Percentiles rank a stretch among this genome's conserved stretches.
These are phyloP conservation scores for Botia almorhae DNA, from an alignment of 2,797 vertebrate genomes.

Conservation along the genomic window DNA sequence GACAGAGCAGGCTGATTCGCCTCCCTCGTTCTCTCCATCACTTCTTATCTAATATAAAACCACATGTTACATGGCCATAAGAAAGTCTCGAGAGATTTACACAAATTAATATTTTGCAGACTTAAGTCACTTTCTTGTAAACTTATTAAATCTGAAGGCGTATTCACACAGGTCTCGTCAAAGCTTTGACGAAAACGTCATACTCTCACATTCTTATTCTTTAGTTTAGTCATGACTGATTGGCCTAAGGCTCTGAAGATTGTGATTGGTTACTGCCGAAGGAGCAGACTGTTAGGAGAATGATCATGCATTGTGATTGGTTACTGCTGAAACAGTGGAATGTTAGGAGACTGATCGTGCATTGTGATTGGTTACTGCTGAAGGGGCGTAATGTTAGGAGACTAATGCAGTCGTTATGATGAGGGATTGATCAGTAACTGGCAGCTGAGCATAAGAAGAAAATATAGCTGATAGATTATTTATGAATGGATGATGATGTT, in stretches of 20 bases:
- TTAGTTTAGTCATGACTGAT: slow-evolving; percentile 14
- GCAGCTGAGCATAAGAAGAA: slow-evolving; percentile 16
- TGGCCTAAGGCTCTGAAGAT: not conserved
- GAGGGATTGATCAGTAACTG: slow-evolving; percentile 26
- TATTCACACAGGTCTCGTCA: not conserved
- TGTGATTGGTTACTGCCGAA: not conserved
- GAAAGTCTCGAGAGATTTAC: slow-evolving; percentile 9
- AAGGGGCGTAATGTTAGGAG: slow-evolving; percentile 5
- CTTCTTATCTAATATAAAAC: slow-evolving; percentile 25
- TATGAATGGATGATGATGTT: slow-evolving; percentile 76
- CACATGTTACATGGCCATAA: not conserved
- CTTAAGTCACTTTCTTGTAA: not conserved
- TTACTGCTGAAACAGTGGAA: no score
- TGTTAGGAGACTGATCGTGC: no score
- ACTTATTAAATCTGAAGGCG: not conserved
- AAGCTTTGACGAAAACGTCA: not conserved
- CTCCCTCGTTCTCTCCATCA: slow-evolving; percentile 3
- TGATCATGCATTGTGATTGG: no score
- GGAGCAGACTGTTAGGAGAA: no score
- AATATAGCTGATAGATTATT: slow-evolving; percentile 74
- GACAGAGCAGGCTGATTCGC: slow-evolving; percentile 10
- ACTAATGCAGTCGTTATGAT: slow-evolving; percentile 18
- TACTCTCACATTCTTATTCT: not conserved
- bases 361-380: slow-evolving; percentile 21
- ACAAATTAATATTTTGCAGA: slow-evolving; percentile 14